Evolutionary conservation across 2,888 invertebrate genomes (phyloP).

Genomic region (Leptinotarsa haldemani): DNA sequence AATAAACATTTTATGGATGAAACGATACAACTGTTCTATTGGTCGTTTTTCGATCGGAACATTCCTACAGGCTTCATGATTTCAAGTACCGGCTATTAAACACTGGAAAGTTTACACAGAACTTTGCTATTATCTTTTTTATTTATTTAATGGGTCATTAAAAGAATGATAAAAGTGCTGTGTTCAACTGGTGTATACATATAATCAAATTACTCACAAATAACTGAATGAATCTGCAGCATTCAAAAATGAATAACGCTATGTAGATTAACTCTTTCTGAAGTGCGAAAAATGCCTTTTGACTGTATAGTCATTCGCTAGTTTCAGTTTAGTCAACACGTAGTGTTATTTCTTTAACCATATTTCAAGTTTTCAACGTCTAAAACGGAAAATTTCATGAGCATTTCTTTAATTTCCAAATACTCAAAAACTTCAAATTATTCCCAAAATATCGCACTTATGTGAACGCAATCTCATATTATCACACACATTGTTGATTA

Average conservation of each 20-base stretch:
- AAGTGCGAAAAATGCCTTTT: no score
- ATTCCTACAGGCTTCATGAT: neutral
- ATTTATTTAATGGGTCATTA: conserved; percentile 6
- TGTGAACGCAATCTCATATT: no score
- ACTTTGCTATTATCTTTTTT: neutral
- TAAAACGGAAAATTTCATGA: no score
- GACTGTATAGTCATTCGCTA: no score
- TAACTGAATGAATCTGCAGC: neutral
- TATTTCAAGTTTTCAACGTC: no score
- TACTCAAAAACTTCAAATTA: no score
- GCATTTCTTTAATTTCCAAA: no score
- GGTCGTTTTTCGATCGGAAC: neutral
- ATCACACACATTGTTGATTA: no score
- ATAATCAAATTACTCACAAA: neutral
- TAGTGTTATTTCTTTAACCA: no score
- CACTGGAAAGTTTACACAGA: neutral
- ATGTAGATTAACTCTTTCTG: no score
- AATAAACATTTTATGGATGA: neutral
- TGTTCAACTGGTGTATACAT: neutral
- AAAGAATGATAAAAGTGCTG: neutral
- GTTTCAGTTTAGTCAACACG: no score
- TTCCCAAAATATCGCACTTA: no score
- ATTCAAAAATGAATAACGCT: neutral
- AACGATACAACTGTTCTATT: neutral
- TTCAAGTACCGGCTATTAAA: neutral